These are phyloP conservation scores for Sphyrna mokarran DNA, from an alignment of 2,113 vertebrate genomes.

Conservation along the genomic window DNA sequence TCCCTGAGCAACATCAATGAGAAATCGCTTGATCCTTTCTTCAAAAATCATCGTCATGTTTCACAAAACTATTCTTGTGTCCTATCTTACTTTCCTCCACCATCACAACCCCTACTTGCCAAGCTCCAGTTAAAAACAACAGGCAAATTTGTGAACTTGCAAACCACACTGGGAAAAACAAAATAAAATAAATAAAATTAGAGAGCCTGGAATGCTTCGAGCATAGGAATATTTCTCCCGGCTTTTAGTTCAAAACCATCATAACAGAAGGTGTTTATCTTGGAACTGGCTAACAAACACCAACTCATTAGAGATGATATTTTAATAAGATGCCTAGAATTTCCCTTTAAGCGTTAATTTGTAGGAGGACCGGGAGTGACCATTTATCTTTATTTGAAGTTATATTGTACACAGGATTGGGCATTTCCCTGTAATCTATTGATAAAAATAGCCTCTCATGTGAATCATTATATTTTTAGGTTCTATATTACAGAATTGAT, in stretches of 20 bases:
- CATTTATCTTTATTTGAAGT: background rate
- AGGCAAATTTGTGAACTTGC: background rate
- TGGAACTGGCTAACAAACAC: background rate
- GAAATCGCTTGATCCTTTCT: background rate
- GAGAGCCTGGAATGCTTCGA: background rate
- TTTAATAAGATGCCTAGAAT: background rate
- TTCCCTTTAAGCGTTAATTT: background rate
- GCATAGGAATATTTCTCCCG: background rate
- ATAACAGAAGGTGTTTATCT: conserved; percentile 7
- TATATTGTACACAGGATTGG: background rate
- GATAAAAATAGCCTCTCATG: background rate
- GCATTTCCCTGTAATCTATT: conserved; percentile 19
- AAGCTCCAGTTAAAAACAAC: background rate
- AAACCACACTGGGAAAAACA: background rate
- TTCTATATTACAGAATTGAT: conserved; percentile 15
- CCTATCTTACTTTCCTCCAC: background rate
- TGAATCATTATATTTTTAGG: background rate
- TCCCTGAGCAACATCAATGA: background rate
- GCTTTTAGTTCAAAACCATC: background rate
- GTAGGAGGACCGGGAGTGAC: background rate
- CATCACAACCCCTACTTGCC: background rate
- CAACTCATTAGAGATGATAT: background rate
- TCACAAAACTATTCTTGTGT: background rate
- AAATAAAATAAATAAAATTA: background rate
- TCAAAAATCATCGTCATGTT: background rate